Evolutionary conservation across 2,113 vertebrate species (phyloP).

Genomic region (Nycticebus coucang): DNA sequence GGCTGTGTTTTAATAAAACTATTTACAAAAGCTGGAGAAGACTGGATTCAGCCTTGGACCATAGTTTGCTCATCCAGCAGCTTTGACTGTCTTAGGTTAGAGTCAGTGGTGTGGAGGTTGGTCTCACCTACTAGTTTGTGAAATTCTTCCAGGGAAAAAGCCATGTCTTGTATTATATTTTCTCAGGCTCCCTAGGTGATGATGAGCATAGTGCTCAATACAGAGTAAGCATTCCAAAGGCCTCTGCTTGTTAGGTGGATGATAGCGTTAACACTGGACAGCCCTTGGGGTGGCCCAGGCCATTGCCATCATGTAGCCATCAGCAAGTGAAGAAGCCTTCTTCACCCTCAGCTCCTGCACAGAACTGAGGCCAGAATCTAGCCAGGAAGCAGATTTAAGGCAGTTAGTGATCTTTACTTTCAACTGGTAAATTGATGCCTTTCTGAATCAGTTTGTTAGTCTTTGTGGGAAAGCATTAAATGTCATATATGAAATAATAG

Average conservation of each 20-base stretch:
- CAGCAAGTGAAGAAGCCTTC: not conserved
- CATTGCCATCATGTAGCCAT: not conserved
- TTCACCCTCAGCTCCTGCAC: not conserved
- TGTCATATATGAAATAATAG: not conserved
- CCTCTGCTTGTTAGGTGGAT: not conserved
- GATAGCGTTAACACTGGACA: not conserved
- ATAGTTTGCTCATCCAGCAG: not conserved
- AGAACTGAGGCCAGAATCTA: not conserved
- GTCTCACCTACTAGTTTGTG: not conserved
- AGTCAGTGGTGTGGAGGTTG: not conserved
- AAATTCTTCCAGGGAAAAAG: not conserved
- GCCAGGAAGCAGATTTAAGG: not conserved
- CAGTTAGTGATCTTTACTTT: not conserved
- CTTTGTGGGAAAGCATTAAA: not conserved
- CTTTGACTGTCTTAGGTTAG: not conserved
- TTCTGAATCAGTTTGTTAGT: not conserved
- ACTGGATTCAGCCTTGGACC: not conserved
- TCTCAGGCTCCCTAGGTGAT: not conserved
- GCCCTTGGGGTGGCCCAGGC: not conserved
- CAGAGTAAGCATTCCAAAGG: not conserved
- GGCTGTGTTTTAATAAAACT: not conserved
- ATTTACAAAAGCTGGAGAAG: not conserved
- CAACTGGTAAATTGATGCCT: not conserved
- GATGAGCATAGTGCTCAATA: not conserved
- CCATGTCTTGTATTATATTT: not conserved